phyloP scores from a whole-genome alignment of 2,888 invertebrate genomes.

The Macrosoma leucophasiata region DNA sequence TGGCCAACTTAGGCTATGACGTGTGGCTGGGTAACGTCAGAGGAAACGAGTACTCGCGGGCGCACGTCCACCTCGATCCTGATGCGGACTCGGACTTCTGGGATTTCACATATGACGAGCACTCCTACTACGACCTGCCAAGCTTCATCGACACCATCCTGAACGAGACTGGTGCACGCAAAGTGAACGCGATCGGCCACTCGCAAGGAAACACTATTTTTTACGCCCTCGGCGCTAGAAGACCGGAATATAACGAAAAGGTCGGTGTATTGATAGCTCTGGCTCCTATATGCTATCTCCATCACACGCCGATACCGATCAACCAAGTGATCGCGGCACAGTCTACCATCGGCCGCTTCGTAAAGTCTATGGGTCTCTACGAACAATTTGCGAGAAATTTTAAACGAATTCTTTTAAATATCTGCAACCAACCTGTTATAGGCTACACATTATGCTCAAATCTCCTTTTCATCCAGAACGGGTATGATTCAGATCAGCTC shows the following conservation, averaged over 20 bases:
- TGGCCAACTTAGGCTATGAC: conserved; percentile 37
- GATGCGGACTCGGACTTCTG: conserved; percentile 49
- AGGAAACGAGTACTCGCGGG: conserved; percentile 75
- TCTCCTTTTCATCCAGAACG: no score
- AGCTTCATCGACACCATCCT: conserved; percentile 61
- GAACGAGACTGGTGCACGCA: conserved; percentile 53
- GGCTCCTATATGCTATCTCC: conserved; percentile 70
- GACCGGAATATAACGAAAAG: conserved; percentile 72
- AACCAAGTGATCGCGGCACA: no score
- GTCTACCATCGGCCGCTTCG: no score
- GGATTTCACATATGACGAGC: conserved; percentile 79
- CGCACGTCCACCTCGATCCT: conserved; percentile 56
- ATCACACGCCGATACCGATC: conserved; percentile 37
- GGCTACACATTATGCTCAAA: no score
- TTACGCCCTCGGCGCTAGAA: conserved; percentile 63
- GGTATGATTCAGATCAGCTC: conserved; percentile 28
- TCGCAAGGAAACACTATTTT: conserved; percentile 77
- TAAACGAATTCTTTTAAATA: no score
- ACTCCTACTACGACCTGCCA: conserved; percentile 80
- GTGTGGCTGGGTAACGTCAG: conserved; percentile 52
- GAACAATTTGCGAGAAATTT: no score
- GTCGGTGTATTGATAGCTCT: conserved; percentile 66
- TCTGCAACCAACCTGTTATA: no score
- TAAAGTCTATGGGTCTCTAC: no score
- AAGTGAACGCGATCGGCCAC: conserved; percentile 79